phyloP scores from a whole-genome alignment of 2,888 invertebrate genomes.

The Brachynemurus nebulosus region DNA sequence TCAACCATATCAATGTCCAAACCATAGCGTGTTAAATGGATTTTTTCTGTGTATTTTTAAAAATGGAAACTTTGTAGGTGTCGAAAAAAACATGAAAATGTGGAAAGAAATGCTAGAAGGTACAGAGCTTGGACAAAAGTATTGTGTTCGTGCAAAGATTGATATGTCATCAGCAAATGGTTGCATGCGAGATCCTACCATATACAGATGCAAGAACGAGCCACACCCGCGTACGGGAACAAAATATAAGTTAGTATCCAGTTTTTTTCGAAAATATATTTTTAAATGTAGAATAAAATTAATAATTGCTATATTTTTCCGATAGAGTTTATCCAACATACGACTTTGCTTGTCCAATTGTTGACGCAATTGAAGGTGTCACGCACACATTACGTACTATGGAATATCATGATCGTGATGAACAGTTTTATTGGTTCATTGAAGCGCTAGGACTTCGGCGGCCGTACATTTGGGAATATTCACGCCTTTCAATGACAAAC shows the following conservation, averaged over 20 bases:
- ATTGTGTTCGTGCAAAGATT: constrained; percentile 93
- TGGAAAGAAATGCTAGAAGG: constrained; percentile 96
- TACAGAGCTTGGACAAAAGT: constrained; percentile 61
- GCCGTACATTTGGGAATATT: constrained; percentile 94
- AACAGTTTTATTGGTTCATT: constrained; percentile 96
- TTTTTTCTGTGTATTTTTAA: not conserved
- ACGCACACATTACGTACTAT: constrained; percentile 96
- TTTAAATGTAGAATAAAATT: not conserved
- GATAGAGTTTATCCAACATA: constrained; percentile 96
- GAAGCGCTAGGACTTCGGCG: constrained; percentile 74
- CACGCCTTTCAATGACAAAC: constrained; percentile 93
- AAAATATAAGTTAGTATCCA: constrained; percentile 71
- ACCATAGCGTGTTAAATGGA: no score
- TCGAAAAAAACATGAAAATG: constrained; percentile 68
- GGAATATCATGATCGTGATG: constrained; percentile 96
- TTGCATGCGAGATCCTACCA: constrained; percentile 95
- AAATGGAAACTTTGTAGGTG: constrained; percentile 38
- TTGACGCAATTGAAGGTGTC: constrained; percentile 92
- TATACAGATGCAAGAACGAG: constrained; percentile 95
- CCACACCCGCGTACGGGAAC: constrained; percentile 85
- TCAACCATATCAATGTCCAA: not conserved
- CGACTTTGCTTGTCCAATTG: constrained; percentile 99
- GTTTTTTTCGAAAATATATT: not conserved
- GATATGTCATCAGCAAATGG: constrained; percentile 95
- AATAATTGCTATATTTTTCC: constrained; percentile 13